Percentiles rank a stretch among this genome's conserved stretches.
Evolutionary conservation across 2,888 invertebrate genomes (phyloP).

Genomic region (Rhagonycha lutea): DNA sequence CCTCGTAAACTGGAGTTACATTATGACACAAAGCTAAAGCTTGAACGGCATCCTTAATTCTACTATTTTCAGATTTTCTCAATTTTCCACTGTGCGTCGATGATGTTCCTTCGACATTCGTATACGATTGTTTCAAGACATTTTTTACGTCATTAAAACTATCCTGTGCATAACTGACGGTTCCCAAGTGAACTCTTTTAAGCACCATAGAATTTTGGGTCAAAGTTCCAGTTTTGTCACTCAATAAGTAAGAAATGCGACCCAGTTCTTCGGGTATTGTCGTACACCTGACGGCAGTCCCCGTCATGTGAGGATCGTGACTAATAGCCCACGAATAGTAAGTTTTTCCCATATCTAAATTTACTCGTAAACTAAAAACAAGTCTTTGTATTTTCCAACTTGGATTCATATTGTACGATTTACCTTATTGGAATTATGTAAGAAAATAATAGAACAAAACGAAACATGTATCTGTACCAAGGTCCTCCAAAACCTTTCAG

Average conservation of each 20-base stretch:
- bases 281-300: slow-evolving; percentile 94
- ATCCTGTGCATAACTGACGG: slow-evolving; percentile 85
- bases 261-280: slow-evolving; percentile 99
- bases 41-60: slow-evolving; percentile 88
- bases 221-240: slow-evolving; percentile 97
- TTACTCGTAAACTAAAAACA: slow-evolving; percentile 85
- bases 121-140: slow-evolving; percentile 56
- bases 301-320: slow-evolving; percentile 88
- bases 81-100: slow-evolving; percentile 53
- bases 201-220: slow-evolving; percentile 99
- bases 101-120: slow-evolving; percentile 35
- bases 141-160: slow-evolving; percentile 77
- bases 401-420: background rate
- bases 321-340: slow-evolving; percentile 98
- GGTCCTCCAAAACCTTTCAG: slow-evolving; percentile 96
- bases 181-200: slow-evolving; percentile 92
- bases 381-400: background rate
- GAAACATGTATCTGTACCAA: slow-evolving; percentile 95
- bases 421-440: slow-evolving; percentile 98
- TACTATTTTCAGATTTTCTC: slow-evolving; percentile 69
- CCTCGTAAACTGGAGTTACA: slow-evolving; percentile 95
- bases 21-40: slow-evolving; percentile 98
- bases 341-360: slow-evolving; percentile 98
- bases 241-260: slow-evolving; percentile 92
- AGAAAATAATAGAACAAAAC: slow-evolving; percentile 95